phyloP scores from a whole-genome alignment of 2,113 vertebrate genomes.

The Cranoglanis bouderius region DNA sequence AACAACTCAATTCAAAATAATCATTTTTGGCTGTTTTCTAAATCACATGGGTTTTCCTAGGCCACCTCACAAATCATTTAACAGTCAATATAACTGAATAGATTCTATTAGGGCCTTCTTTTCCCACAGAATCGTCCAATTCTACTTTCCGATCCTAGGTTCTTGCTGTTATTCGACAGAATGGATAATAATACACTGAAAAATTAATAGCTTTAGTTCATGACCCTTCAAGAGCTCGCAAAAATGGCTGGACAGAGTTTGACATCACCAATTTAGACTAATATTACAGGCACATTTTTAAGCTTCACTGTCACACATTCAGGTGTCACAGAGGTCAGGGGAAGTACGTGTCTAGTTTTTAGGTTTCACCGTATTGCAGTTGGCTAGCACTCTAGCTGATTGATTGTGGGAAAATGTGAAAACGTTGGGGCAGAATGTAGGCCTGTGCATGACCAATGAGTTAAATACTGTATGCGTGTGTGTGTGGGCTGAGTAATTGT shows the following conservation, averaged over 20 bases:
- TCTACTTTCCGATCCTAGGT: not conserved
- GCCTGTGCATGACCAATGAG: not conserved
- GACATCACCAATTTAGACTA: not conserved
- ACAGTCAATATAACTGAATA: not conserved
- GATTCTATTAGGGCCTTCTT: not conserved
- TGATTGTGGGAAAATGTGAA: not conserved
- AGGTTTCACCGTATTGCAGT: not conserved
- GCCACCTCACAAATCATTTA: not conserved
- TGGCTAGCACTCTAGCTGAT: not conserved
- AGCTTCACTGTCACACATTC: not conserved
- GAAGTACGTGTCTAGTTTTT: not conserved
- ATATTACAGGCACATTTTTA: not conserved
- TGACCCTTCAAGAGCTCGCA: not conserved
- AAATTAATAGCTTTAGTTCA: not conserved
- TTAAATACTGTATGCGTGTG: not conserved
- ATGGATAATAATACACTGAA: not conserved
- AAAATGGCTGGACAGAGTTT: not conserved
- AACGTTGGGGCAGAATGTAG: not conserved
- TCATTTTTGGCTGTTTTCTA: too few species aligned
- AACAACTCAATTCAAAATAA: not conserved
- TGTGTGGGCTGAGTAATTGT: not conserved
- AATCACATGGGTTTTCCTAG: not conserved
- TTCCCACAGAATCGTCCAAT: not conserved
- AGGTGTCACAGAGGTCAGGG: not conserved
- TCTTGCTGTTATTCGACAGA: not conserved